These are phyloP conservation scores for Brachionus angularis DNA, from an alignment of 1,140 invertebrate species.

Conservation along the genomic window DNA sequence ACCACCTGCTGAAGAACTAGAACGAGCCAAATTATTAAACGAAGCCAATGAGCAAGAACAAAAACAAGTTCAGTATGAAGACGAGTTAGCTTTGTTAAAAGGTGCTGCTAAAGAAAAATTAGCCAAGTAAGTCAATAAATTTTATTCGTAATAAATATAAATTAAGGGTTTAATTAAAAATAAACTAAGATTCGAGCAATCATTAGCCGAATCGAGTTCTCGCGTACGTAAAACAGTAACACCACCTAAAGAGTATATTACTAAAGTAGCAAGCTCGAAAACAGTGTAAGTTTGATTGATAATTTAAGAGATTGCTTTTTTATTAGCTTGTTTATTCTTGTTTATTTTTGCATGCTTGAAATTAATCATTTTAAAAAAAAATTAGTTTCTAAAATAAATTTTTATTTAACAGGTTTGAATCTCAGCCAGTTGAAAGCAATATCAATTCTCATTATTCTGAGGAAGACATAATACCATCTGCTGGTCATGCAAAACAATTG, in stretches of 20 bases:
- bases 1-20: not conserved
- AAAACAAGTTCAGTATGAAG: slow-evolving; percentile 5
- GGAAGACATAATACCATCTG: slow-evolving; percentile 42
- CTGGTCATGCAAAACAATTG: slow-evolving; percentile 35
- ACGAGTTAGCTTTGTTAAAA: slow-evolving; percentile 26
- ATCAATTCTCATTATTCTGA: slow-evolving; percentile 18
- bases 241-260: slow-evolving; percentile 34
- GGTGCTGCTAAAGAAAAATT: slow-evolving; percentile 16
- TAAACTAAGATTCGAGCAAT: slow-evolving; percentile 34
- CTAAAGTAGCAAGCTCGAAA: not conserved
- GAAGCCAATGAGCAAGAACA: not conserved
- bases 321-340: not conserved
- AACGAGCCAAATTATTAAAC: not conserved
- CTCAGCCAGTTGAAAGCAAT: slow-evolving; percentile 22
- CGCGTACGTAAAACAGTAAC: slow-evolving; percentile 5
- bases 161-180: not conserved
- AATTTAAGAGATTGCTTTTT: not conserved
- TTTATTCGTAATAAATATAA: not conserved
- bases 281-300: slow-evolving; percentile 38
- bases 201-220: slow-evolving; percentile 34
- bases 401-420: slow-evolving; percentile 24
- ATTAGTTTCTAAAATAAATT: not conserved
- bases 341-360: not conserved
- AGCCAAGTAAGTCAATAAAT: not conserved
- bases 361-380: not conserved